These are phyloP conservation scores for Magallana angulata DNA, from an alignment of 1,140 invertebrate species.

Conservation along the genomic window DNA sequence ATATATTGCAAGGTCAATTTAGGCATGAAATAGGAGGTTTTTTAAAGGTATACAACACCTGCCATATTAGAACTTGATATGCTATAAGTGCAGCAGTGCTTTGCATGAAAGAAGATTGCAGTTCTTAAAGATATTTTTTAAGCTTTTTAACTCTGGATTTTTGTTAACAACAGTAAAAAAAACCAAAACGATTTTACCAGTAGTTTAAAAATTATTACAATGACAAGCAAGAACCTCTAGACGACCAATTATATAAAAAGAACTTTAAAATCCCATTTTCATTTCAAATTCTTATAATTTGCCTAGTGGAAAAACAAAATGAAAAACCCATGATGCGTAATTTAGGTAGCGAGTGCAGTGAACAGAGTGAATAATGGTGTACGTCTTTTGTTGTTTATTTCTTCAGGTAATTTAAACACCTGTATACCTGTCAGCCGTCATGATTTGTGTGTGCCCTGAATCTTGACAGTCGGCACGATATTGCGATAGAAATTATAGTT, in stretches of 20 bases:
- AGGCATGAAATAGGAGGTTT: neutral
- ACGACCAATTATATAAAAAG: no score
- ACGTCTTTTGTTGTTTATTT: neutral
- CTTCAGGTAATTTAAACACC: slow-evolving; percentile 11
- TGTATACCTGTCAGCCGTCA: slow-evolving; percentile 14
- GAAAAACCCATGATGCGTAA: neutral
- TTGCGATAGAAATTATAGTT: neutral
- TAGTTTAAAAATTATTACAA: no score
- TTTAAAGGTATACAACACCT: neutral
- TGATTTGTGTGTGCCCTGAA: neutral
- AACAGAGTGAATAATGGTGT: neutral
- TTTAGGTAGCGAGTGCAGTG: slow-evolving; percentile 13
- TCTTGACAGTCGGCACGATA: slow-evolving; percentile 24
- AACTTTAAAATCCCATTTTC: no score
- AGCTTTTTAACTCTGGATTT: no score
- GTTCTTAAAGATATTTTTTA: no score
- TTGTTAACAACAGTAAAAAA: no score
- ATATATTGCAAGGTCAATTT: slow-evolving; percentile 1
- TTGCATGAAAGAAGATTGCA: no score
- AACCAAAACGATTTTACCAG: no score
- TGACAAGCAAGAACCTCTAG: no score
- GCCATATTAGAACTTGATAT: neutral
- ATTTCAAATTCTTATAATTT: no score
- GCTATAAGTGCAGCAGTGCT: neutral
- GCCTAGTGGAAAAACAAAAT: neutral